Percentiles rank a stretch among this genome's conserved stretches.
These are phyloP conservation scores for Danionella cerebrum DNA, from an alignment of 2,113 vertebrate species.

Conservation along the genomic window DNA sequence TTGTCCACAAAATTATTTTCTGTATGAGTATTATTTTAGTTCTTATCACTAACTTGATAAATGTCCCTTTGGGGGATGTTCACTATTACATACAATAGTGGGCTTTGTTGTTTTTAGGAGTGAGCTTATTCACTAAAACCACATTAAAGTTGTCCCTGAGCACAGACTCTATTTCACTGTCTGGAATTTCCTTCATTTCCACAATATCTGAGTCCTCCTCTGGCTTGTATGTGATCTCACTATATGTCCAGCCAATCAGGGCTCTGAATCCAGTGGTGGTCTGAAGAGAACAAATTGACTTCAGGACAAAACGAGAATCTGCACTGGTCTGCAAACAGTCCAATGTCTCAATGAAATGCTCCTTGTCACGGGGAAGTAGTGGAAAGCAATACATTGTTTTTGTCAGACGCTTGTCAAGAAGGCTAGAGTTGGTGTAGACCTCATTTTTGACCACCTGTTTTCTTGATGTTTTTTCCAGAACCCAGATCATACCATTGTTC, in stretches of 20 bases:
- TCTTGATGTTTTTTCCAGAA: slow-evolving; percentile 71
- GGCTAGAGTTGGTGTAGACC: slow-evolving; percentile 58
- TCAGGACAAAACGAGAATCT: slow-evolving; percentile 66
- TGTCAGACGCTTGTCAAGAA: slow-evolving; percentile 56
- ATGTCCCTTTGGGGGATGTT: too few relatives aligned
- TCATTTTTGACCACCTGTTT: slow-evolving; percentile 59
- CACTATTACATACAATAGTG: slow-evolving; percentile 20
- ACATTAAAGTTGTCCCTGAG: slow-evolving; percentile 72
- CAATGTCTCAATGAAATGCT: slow-evolving; percentile 60
- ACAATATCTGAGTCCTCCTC: slow-evolving; percentile 69
- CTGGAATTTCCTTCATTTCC: slow-evolving; percentile 60
- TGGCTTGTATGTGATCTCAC: slow-evolving; percentile 68
- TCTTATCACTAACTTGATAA: too few relatives aligned
- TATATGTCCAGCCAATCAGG: slow-evolving; percentile 70
- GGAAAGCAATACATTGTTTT: slow-evolving; percentile 69
- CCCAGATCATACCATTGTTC: slow-evolving; percentile 63
- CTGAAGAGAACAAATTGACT: slow-evolving; percentile 79
- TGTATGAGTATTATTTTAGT: too few relatives aligned
- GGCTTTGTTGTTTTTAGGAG: slow-evolving; percentile 49
- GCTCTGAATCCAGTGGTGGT: slow-evolving; percentile 64
- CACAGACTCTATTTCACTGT: slow-evolving; percentile 67
- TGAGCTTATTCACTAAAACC: slow-evolving; percentile 62
- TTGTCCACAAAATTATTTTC: too few relatives aligned
- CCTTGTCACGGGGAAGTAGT: slow-evolving; percentile 53
- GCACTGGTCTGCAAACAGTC: slow-evolving; percentile 64